Evolutionary conservation across 2,888 invertebrate genomes (phyloP), one percentile per base, ranked within the genome.

Genomic region (Lasioglossum zephyrum): DNA sequence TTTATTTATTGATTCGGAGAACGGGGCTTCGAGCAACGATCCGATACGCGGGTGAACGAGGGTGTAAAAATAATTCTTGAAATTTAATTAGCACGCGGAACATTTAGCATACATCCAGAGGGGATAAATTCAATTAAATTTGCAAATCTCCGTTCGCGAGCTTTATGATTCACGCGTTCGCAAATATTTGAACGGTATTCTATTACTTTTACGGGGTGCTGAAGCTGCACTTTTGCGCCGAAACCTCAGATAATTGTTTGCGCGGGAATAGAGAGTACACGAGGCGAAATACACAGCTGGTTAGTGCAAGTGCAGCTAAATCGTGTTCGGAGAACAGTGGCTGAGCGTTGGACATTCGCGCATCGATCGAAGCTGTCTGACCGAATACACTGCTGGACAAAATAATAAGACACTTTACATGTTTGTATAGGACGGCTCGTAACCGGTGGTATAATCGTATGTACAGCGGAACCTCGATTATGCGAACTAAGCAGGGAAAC

Each of bases 101-200:
- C 76, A 49, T 26, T 39, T 53, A 18, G 11, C 11, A 63, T 36
- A 5, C 31, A 77, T 49, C 16, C 47, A 72, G 78, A 60, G 44
- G 53, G 66, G 53, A 36, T 18, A 69, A 81, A 86, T 81, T 81
- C 60, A 73, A 86, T 86, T 86, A 85, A 77, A 47, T 66, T 75
- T 53, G 44, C 47, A 75, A 81, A 85, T 78, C 76, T 86, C 57
- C 44, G 47, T n/a, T 8, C 22, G 36, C 49, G 36, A 41, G 74
- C 53, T 75, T 78, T 36, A 73, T 78, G 78, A 78, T 75, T 81
- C 85, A 69, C 75, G 57, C 18, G 57, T 47, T n/a, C 22, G 66
- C 85, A 84, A 86, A 86, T 75, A 78, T 86, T 86, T 85, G 81
- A 85, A 53, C 57, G 74, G 78, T 73, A 73, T 85, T 84, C 86